Conservation (phyloP, 2,888 invertebrate genomes). For the Nineta flava region DNA sequence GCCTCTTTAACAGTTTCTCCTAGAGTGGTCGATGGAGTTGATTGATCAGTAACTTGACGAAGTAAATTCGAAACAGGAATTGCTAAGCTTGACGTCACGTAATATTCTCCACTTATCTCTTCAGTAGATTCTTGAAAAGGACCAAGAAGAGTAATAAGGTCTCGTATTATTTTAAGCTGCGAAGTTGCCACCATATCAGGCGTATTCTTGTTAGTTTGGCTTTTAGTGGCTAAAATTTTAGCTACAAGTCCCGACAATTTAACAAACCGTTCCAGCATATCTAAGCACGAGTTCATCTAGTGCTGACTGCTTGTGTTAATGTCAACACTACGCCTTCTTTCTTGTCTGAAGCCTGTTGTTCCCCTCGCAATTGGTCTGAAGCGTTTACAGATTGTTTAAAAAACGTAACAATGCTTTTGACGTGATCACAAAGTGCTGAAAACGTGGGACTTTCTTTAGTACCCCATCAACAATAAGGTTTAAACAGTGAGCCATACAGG, state of each 20-base stretch:
- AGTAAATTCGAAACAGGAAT: slow-evolving; percentile 13
- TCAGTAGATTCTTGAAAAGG: slow-evolving; percentile 15
- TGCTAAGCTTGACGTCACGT: slow-evolving; percentile 15
- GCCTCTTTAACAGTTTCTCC: slow-evolving; percentile 1
- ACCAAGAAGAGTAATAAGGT: slow-evolving; percentile 14
- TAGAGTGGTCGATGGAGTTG: slow-evolving; percentile 10
- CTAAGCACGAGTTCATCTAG: slow-evolving; percentile 9
- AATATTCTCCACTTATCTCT: slow-evolving; percentile 14
- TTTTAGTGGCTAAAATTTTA: slow-evolving; percentile 8
- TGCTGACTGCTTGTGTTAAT: slow-evolving; percentile 9
- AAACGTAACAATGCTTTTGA: slow-evolving; percentile 19
- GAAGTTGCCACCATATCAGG: slow-evolving; percentile 15
- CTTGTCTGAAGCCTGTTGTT: not conserved
- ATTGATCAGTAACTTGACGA: slow-evolving; percentile 10
- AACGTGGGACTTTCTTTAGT: slow-evolving; percentile 14
- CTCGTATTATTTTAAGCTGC: slow-evolving; percentile 15
- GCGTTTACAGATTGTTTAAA: slow-evolving; percentile 14
- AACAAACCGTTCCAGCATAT: slow-evolving; percentile 8
- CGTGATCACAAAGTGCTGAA: slow-evolving; percentile 15
- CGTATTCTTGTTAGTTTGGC: slow-evolving; percentile 7
- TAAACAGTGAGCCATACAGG: slow-evolving; percentile 17
- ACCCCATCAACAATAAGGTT: slow-evolving; percentile 18
- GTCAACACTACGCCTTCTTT: slow-evolving; percentile 9
- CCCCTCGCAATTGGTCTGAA: slow-evolving; percentile 18
- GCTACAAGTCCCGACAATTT: slow-evolving; percentile 7